Evolutionary conservation across 1,140 invertebrate genomes (phyloP).

Genomic region (Glossosoma conforme): DNA sequence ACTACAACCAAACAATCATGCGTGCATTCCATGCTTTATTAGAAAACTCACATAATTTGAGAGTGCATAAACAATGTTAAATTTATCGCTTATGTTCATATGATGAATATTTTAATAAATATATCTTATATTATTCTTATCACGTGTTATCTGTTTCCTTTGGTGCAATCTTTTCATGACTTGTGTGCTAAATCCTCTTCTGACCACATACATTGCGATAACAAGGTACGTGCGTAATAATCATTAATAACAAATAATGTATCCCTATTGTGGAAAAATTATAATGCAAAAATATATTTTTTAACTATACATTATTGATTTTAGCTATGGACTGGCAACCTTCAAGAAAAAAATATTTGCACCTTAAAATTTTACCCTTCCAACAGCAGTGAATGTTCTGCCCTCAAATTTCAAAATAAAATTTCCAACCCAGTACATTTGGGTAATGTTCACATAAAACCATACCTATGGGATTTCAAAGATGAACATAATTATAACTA

Average conservation of each 20-base stretch:
- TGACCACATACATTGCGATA: constrained; percentile 5
- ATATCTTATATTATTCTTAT: no score
- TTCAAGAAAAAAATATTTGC: constrained; percentile 3
- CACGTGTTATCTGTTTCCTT: no score
- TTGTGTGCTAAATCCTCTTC: constrained; percentile 4
- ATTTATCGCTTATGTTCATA: no score
- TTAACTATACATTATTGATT: not conserved
- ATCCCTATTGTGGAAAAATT: no score
- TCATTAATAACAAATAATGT: not conserved
- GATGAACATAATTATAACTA: constrained; percentile 10
- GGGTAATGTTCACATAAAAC: constrained; percentile 17
- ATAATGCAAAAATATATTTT: no score
- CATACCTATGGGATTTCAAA: constrained; percentile 16
- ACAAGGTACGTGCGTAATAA: constrained; percentile 7
- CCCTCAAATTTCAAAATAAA: constrained; percentile 8
- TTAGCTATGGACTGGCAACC: constrained; percentile 5
- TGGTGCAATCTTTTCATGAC: constrained; percentile 4
- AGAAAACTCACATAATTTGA: no score
- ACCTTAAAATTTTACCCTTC: constrained; percentile 16
- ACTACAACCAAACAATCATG: no score
- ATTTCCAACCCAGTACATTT: constrained; percentile 2
- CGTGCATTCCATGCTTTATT: no score
- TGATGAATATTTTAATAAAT: no score
- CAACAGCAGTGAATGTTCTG: constrained; percentile 16
- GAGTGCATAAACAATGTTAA: no score